A percentile compares a stretch with the other conserved stretches of the same genome.
Evolutionary conservation across 2,113 vertebrate species (phyloP).

Genomic region (Grammomys surdaster): DNA sequence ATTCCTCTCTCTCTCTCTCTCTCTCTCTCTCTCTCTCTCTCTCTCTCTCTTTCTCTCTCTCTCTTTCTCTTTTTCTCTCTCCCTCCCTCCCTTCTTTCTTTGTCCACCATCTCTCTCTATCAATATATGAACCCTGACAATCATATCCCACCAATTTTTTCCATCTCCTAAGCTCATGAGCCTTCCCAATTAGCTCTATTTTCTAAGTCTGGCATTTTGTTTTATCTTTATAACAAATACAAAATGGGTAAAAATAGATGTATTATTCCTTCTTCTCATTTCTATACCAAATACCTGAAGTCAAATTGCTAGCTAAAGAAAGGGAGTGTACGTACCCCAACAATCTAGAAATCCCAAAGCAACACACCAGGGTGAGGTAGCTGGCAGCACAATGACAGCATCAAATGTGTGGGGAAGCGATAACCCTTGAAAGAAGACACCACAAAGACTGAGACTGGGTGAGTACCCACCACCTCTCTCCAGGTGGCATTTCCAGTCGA

Average conservation of each 20-base stretch:
- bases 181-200: background rate
- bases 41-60: background rate
- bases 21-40: background rate
- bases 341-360: background rate
- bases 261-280: background rate
- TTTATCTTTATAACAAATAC: conserved; percentile 30
- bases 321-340: background rate
- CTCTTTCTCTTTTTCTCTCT: background rate
- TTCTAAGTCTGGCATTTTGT: conserved; percentile 25
- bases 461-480: background rate
- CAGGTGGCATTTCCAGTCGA: background rate
- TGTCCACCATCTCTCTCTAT: no score
- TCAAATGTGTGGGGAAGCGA: background rate
- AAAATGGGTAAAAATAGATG: background rate
- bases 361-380: background rate
- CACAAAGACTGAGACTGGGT: background rate
- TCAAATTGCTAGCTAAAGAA: background rate
- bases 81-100: background rate
- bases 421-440: background rate
- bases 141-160: background rate
- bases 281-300: background rate
- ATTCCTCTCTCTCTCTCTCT: background rate
- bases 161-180: background rate
- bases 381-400: background rate
- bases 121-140: background rate